Evolutionary conservation across 2,888 invertebrate species (phyloP).

Genomic region (Dinocampus coccinellae): DNA sequence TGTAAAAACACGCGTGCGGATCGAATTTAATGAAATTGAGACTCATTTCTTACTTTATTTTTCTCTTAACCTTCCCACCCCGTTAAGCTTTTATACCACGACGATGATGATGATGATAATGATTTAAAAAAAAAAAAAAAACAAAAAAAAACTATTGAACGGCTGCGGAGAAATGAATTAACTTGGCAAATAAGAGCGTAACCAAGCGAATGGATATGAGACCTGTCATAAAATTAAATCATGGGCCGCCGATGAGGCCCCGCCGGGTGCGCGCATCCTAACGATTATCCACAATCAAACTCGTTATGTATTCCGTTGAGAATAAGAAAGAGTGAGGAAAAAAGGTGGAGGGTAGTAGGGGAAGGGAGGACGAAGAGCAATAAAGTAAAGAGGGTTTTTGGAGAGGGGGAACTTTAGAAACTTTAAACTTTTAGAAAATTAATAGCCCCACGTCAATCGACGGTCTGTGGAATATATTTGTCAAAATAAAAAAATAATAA

Average conservation of each 20-base stretch:
- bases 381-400: no score
- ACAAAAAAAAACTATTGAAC: slow-evolving; percentile 3
- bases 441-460: slow-evolving; percentile 27
- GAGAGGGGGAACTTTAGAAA: no score
- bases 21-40: slow-evolving; percentile 38
- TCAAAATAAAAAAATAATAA: neutral
- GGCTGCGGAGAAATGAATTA: slow-evolving; percentile 10
- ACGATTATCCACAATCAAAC: slow-evolving; percentile 4
- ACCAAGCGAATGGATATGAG: neutral
- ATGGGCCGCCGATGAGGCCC: slow-evolving; percentile 13
- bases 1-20: slow-evolving; percentile 42
- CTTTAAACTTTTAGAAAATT: slow-evolving; percentile 27
- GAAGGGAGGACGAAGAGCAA: no score
- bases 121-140: neutral
- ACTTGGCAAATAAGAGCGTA: neutral
- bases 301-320: slow-evolving; percentile 3
- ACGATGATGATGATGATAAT: neutral
- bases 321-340: neutral
- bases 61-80: neutral
- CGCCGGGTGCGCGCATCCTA: slow-evolving; percentile 12
- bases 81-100: neutral
- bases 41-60: neutral
- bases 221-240: slow-evolving; percentile 27
- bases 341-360: neutral
- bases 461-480: slow-evolving; percentile 8